Percentiles rank a stretch among this genome's conserved stretches.
These are phyloP conservation scores for Nymphicus hollandicus DNA, from an alignment of 2,113 vertebrate genomes.

Conservation along the genomic window DNA sequence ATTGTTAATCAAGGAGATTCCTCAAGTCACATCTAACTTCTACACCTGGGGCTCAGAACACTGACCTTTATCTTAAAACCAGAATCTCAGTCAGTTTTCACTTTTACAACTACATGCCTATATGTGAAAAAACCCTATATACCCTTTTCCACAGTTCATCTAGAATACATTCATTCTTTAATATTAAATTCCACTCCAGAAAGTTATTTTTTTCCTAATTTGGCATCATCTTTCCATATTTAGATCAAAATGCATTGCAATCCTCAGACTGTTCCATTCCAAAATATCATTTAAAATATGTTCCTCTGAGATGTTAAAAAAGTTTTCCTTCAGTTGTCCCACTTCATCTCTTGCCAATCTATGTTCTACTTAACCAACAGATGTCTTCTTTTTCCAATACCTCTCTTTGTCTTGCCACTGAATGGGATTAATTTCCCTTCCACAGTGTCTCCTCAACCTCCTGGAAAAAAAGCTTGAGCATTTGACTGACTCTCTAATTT, in stretches of 20 bases:
- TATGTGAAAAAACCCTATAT: not conserved
- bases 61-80: not conserved
- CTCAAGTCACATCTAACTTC: not conserved
- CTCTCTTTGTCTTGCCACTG: not conserved
- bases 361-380: not conserved
- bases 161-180: not conserved
- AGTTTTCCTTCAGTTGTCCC: not conserved
- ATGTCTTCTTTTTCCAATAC: conserved; percentile 1
- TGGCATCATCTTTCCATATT: not conserved
- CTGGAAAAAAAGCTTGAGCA: not conserved
- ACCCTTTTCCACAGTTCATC: not conserved
- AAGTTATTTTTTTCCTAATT: conserved; percentile 1
- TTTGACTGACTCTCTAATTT: not conserved
- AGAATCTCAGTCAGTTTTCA: not conserved
- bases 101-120: not conserved
- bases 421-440: not conserved
- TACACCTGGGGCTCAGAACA: not conserved
- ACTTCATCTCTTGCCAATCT: conserved; percentile 48
- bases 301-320: not conserved
- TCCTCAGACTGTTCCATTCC: not conserved
- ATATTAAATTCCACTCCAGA: not conserved
- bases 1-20: not conserved
- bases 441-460: not conserved
- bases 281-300: conserved; percentile 12
- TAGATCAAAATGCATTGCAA: conserved; percentile 9